These are phyloP conservation scores for Anguilla obscura DNA, from an alignment of 2,797 vertebrate genomes.

Conservation along the genomic window DNA sequence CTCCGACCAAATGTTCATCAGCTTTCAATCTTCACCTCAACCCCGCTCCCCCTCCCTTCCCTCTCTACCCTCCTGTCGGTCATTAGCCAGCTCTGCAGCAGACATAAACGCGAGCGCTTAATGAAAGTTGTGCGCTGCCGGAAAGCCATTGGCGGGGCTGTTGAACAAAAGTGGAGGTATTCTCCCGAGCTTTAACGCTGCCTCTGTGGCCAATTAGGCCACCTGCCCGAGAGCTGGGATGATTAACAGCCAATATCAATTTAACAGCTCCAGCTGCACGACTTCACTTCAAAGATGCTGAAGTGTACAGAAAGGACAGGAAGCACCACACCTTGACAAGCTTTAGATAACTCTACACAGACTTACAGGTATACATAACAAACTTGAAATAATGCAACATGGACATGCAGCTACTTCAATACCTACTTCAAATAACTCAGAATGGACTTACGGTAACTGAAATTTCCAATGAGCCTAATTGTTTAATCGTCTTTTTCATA, in stretches of 20 bases:
- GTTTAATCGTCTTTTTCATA: background rate
- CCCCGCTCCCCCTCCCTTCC: background rate
- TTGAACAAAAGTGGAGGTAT: slow-evolving; percentile 31
- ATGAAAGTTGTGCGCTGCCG: slow-evolving; percentile 53
- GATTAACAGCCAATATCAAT: slow-evolving; percentile 67
- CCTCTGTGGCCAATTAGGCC: slow-evolving; percentile 60
- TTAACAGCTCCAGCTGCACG: slow-evolving; percentile 43
- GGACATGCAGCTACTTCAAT: background rate
- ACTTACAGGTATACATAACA: background rate
- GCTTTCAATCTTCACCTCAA: background rate
- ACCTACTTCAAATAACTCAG: background rate
- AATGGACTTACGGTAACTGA: background rate
- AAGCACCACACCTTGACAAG: background rate
- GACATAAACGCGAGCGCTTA: slow-evolving; percentile 47
- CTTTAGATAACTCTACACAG: background rate
- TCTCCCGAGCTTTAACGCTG: slow-evolving; percentile 56
- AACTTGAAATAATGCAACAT: background rate
- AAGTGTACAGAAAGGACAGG: background rate
- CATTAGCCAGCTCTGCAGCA: slow-evolving; percentile 46
- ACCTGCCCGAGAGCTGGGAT: slow-evolving; percentile 60
- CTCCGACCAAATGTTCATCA: background rate
- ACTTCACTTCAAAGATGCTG: background rate
- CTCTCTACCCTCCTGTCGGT: background rate
- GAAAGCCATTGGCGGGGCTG: slow-evolving; percentile 58
- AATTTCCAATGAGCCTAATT: background rate